These are phyloP conservation scores for Brachyistius frenatus DNA, from an alignment of 2,113 vertebrate genomes.

Conservation along the genomic window DNA sequence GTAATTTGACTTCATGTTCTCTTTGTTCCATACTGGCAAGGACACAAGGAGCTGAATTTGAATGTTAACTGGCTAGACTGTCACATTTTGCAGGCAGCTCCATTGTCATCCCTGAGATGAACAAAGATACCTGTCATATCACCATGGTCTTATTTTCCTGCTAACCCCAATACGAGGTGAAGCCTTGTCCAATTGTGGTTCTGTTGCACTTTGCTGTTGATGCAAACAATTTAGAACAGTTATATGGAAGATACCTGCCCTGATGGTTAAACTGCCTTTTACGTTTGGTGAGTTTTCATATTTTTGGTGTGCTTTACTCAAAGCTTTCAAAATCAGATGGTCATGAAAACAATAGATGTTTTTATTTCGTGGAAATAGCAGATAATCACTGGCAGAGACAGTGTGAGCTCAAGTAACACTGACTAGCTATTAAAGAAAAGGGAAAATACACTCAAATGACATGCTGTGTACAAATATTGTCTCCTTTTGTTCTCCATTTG, in stretches of 20 bases:
- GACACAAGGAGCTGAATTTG: slow-evolving; percentile 42
- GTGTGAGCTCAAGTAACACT: not conserved
- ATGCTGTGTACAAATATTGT: too few species aligned
- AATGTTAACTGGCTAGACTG: slow-evolving; percentile 68
- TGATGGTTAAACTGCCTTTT: slow-evolving; percentile 1
- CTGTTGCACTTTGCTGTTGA: slow-evolving; percentile 38
- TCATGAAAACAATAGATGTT: not conserved
- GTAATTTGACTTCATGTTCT: slow-evolving; percentile 2
- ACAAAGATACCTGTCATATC: slow-evolving; percentile 80
- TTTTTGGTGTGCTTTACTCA: not conserved
- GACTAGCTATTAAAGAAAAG: too few species aligned
- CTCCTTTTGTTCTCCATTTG: too few species aligned
- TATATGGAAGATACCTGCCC: slow-evolving; percentile 46
- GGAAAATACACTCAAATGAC: too few species aligned
- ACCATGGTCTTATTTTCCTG: slow-evolving; percentile 41
- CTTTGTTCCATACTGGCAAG: slow-evolving; percentile 19
- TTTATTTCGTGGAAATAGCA: not conserved
- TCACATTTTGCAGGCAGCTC: slow-evolving; percentile 69
- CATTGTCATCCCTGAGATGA: slow-evolving; percentile 60
- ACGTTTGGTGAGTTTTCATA: slow-evolving; percentile 17
- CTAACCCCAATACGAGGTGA: slow-evolving; percentile 74
- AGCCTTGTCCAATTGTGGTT: slow-evolving; percentile 65
- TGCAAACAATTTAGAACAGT: slow-evolving; percentile 33
- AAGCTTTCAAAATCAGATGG: not conserved
- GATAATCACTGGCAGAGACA: not conserved